Evolutionary conservation across 2,888 invertebrate species (phyloP), one percentile per base, ranked within the genome.

Genomic region (Thera britannica): DNA sequence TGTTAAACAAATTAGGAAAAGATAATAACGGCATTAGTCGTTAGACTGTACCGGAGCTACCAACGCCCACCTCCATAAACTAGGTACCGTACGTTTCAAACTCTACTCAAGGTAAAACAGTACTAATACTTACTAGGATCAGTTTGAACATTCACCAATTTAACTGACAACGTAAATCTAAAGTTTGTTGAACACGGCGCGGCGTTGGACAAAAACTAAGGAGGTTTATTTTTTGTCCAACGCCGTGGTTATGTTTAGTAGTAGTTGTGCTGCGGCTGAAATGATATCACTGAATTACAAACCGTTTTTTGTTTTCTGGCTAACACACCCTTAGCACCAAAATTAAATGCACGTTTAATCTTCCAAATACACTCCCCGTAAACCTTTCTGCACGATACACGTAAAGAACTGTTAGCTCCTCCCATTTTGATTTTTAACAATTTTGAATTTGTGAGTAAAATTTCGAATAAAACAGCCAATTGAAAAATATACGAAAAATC

Each of bases 321-420:
- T 83, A 97, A 94, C 95, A 97, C 97, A 6, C 97, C 96, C 94
- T 95, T 79, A 12, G 66, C 70, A 62, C 80, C 76, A 74, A 81
- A 23, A 23, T 23, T 23, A 23, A 23, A 81, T 12, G 82, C 70
- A 72, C 75, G 79, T 73, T 83, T 87, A 34, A 90, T 61, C 48
- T 76, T 74, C 58, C 71, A 62, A 58, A 82, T 71, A 2, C 90
- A 35, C 5, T 76, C 77, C 35, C 79, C 2, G 67, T 82, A 84
- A 65, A 76, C 84, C 57, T 77, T 81, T 60, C 80, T 81, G 71
- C 85, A 86, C 2, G 70, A 66, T 11, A 78, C 41, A 3, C 77
- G 72, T 5, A 86, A 65, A 0, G 81, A 78, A 67, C 87, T 89
- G 7, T 75, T 62, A 0, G 82, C 68, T 36, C 75, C 74, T 1